Conservation (phyloP, 2,113 vertebrate species). For the Calonectris borealis region DNA sequence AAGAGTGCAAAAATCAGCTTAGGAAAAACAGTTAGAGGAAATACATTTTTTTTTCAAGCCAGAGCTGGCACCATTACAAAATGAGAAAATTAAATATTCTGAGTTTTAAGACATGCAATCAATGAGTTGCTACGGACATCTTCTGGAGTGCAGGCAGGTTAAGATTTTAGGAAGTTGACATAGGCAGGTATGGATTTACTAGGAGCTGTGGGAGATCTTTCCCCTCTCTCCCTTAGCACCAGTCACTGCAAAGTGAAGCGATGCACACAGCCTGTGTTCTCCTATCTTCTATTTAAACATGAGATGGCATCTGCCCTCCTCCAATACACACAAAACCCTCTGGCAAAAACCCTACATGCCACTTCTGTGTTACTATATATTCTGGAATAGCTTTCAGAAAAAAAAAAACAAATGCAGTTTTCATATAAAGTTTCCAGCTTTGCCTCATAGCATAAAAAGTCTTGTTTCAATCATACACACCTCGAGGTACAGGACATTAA, state of each 20-base stretch:
- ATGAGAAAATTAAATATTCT: background rate
- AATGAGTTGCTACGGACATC: background rate
- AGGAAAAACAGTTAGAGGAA: background rate
- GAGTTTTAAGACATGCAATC: background rate
- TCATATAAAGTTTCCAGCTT: background rate
- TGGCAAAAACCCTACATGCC: background rate
- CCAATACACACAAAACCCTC: background rate
- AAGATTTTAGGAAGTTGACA: background rate
- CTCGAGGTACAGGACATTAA: background rate
- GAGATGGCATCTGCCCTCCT: background rate
- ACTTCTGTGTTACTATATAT: background rate
- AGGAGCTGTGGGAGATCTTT: background rate
- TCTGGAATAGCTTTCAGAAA: background rate
- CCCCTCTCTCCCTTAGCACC: background rate
- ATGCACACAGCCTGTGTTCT: background rate
- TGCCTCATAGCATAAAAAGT: background rate
- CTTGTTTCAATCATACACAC: slow-evolving; percentile 34
- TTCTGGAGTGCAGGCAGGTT: background rate
- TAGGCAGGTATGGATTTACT: background rate
- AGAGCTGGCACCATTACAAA: background rate
- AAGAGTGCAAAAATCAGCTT: background rate
- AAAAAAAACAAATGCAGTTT: background rate
- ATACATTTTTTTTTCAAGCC: background rate
- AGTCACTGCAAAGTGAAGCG: background rate
- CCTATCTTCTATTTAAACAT: background rate